Evolutionary conservation across 1,140 invertebrate species (phyloP), one percentile per base, ranked within the genome.

Genomic region (Aphaenogaster rudis): DNA sequence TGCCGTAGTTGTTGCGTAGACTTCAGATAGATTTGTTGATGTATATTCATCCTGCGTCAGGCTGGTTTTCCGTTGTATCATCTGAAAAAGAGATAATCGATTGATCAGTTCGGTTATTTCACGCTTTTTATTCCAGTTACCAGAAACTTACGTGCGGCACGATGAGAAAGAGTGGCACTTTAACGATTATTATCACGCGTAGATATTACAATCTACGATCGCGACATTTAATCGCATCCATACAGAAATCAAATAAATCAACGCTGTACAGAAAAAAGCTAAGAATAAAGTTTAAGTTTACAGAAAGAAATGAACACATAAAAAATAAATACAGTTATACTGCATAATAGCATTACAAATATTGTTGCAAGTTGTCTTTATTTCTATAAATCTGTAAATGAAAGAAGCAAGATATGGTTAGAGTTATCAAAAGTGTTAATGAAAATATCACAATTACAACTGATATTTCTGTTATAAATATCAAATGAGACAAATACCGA

Each of bases 81-180:
- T 42, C 80, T 84, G 80, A 84, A 84, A 84, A 82, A 81, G 5
- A 84, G 5, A 33, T 61, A 48, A 50, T 52, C 3, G 8, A 74
- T 74, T 15, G 33, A 45, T 81, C 9, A 84, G 69, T 59, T 48
- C 17, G 17, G 6, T 74, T 82, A 1, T 0, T 8, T 59, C 0
- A 3, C 1, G 3, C 1, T 82, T 57, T 82, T 48, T 39, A 1
- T 82, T 13, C 28, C 13, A 74, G 6, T 69, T 74, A 61, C 21
- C 66, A 36, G 33, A 39, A 9, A 45, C 33, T 17, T 28, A 39
- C 5, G 11, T 66, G 33, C 9, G 5, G 15, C 15, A 36, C 9
- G 66, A 45, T 1, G 39, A 36, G 0, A 45, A 21, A 72, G 13
- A 48, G 1, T 3, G 11, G 4, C 28, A 54, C 8, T 11, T 42